phyloP scores from a whole-genome alignment of 2,888 invertebrate genomes.

The Cordilura impudica region DNA sequence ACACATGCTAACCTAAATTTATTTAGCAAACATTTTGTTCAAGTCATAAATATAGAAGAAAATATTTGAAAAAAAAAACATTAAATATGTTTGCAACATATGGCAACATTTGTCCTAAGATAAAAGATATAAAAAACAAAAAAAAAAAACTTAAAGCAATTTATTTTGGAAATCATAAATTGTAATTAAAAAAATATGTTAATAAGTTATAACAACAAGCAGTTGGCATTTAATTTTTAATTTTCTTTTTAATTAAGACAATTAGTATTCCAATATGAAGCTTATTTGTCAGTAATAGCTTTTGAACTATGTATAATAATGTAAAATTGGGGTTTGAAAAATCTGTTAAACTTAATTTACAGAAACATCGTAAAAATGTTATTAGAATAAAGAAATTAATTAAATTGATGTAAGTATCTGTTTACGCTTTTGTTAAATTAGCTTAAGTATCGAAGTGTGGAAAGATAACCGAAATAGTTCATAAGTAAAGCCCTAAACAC shows the following conservation, averaged over 20 bases:
- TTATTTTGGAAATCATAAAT: constrained; percentile 33
- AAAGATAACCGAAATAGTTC: no score
- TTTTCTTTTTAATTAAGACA: not conserved
- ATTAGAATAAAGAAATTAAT: no score
- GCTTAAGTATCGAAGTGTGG: no score
- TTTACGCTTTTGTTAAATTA: no score
- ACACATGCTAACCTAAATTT: constrained; percentile 43
- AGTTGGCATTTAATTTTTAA: not conserved
- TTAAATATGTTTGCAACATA: constrained; percentile 45
- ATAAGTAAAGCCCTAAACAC: no score
- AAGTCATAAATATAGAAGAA: constrained; percentile 38
- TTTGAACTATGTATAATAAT: not conserved
- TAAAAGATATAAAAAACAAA: constrained; percentile 13
- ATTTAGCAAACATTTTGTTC: constrained; percentile 44
- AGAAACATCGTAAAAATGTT: no score
- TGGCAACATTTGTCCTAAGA: constrained; percentile 54
- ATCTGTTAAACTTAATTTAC: no score
- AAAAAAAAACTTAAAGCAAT: constrained; percentile 27
- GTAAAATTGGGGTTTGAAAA: not conserved
- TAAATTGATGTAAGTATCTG: no score
- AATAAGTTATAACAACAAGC: not conserved
- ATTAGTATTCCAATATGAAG: not conserved
- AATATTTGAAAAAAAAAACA: constrained; percentile 1
- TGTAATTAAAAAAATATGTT: constrained; percentile 34
- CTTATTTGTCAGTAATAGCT: not conserved